phyloP scores from a whole-genome alignment of 1,140 invertebrate genomes.

The Globodera ellingtonae region DNA sequence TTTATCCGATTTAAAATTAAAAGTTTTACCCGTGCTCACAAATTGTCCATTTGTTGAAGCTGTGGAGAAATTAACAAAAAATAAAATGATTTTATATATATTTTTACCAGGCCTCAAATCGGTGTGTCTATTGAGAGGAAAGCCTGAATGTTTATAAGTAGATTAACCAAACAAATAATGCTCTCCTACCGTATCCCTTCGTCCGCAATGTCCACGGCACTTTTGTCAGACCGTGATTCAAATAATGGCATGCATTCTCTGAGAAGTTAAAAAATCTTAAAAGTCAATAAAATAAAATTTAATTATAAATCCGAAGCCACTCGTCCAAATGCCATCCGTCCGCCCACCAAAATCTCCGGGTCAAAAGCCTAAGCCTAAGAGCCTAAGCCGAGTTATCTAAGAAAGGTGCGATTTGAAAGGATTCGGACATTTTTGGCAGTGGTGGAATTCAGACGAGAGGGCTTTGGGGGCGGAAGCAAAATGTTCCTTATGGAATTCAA shows the following conservation, averaged over 20 bases:
- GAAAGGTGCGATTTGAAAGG: no score
- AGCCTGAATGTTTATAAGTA: constrained; percentile 7
- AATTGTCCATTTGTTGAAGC: constrained; percentile 61
- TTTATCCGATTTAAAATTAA: not conserved
- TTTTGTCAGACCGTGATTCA: constrained; percentile 62
- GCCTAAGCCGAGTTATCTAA: no score
- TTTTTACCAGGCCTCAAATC: constrained; percentile 46
- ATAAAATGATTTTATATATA: constrained; percentile 13
- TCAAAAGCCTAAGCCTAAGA: no score
- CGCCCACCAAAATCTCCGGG: no score
- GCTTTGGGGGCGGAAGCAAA: no score
- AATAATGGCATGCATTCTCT: constrained; percentile 64
- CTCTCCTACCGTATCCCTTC: constrained; percentile 41
- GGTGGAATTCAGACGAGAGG: no score
- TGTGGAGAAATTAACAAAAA: constrained; percentile 31
- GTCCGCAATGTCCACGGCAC: constrained; percentile 63
- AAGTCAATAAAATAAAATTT: not conserved
- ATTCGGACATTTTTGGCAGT: no score
- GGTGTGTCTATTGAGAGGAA: constrained; percentile 50
- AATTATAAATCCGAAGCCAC: no score
- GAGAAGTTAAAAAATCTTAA: constrained; percentile 13
- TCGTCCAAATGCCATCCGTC: no score
- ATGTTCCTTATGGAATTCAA: no score
- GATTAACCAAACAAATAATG: not conserved
- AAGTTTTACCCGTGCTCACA: constrained; percentile 45